Evolutionary conservation across 2,797 vertebrate species (phyloP).

Genomic region (Urocyon cinereoargenteus): DNA sequence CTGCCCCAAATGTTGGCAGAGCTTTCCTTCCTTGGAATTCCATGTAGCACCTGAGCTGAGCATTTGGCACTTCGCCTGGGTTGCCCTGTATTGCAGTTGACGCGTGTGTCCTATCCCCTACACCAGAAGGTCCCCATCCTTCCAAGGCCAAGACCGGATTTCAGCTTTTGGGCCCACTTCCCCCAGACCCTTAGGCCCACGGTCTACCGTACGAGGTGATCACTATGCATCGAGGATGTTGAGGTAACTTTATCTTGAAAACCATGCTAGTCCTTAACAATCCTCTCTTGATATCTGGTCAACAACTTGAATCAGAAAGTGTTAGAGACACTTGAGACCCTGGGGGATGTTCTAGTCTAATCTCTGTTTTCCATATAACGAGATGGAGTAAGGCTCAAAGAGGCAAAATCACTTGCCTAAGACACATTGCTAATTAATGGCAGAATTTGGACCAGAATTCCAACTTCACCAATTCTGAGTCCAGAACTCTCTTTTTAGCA

Average conservation of each 20-base stretch:
- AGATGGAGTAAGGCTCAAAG: not conserved
- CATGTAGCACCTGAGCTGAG: not conserved
- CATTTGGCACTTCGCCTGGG: not conserved
- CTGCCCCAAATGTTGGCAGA: not conserved
- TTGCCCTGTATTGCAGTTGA: not conserved
- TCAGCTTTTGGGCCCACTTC: not conserved
- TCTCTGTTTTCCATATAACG: not conserved
- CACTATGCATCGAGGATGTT: not conserved
- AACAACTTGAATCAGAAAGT: conserved; percentile 16
- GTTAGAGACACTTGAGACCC: not conserved
- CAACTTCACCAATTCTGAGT: not conserved
- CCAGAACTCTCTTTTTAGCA: not conserved
- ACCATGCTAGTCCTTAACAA: not conserved
- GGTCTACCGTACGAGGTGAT: not conserved
- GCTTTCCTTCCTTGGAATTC: conserved; percentile 12
- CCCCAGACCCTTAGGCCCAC: not conserved
- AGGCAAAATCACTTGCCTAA: not conserved
- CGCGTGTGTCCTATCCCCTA: not conserved
- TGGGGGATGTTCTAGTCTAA: not conserved
- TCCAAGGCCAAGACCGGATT: not conserved
- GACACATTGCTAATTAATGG: not conserved
- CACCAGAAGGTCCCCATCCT: not conserved
- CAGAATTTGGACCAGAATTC: conserved; percentile 41
- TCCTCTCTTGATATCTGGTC: conserved; percentile 29
- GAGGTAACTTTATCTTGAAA: conserved; percentile 3